These are phyloP conservation scores for Cydia splendana DNA, from an alignment of 1,140 invertebrate genomes.

Conservation along the genomic window DNA sequence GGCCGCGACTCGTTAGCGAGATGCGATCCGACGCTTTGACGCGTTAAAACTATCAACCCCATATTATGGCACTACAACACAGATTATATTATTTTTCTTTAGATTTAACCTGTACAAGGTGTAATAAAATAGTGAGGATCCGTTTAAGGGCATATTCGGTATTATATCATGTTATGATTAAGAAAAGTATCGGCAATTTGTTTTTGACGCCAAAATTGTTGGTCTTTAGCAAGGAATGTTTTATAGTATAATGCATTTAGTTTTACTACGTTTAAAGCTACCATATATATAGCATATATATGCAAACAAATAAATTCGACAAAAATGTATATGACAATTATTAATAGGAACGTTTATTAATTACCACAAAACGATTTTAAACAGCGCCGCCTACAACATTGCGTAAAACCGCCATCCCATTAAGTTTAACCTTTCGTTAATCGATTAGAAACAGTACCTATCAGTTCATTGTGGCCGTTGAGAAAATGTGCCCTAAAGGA, in stretches of 20 bases:
- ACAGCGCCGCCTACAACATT: slow-evolving; percentile 40
- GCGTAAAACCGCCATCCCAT: slow-evolving; percentile 54
- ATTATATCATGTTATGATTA: too few species aligned
- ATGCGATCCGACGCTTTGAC: slow-evolving; percentile 38
- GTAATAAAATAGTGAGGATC: too few species aligned
- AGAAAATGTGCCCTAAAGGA: slow-evolving; percentile 73
- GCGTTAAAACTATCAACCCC: not conserved
- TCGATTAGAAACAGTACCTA: slow-evolving; percentile 53
- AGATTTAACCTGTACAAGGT: not conserved
- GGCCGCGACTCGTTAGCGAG: slow-evolving; percentile 57
- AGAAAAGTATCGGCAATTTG: too few species aligned
- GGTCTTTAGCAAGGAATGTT: too few species aligned
- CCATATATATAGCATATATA: not conserved
- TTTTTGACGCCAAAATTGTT: too few species aligned
- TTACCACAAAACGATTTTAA: slow-evolving; percentile 28
- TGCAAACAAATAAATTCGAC: not conserved
- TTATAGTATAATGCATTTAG: too few species aligned
- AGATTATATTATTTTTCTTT: not conserved
- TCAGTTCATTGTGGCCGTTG: slow-evolving; percentile 58
- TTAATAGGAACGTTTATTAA: not conserved
- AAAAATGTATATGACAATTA: not conserved
- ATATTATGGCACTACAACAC: not conserved
- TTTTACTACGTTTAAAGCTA: too few species aligned
- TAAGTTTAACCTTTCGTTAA: slow-evolving; percentile 68
- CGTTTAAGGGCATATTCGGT: too few species aligned